Conservation (phyloP, 2,113 vertebrate species). For the Lophotis ruficrista region DNA sequence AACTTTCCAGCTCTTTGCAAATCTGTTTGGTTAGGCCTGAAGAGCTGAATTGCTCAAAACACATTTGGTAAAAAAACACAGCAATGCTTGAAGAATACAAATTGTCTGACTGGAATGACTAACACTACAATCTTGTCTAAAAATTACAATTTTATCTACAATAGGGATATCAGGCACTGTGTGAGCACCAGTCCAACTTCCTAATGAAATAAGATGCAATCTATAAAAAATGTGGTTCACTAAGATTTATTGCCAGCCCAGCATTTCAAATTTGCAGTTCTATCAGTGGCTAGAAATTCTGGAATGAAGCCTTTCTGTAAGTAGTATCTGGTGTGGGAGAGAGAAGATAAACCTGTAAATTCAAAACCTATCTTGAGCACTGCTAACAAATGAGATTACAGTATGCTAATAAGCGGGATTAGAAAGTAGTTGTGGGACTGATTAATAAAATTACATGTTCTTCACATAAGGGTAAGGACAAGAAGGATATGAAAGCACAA, state of each 20-base stretch:
- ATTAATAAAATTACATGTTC: background rate
- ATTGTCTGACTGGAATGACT: background rate
- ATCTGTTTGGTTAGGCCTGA: background rate
- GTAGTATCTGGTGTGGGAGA: background rate
- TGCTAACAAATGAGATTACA: background rate
- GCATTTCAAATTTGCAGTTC: background rate
- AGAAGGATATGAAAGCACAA: background rate
- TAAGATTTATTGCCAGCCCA: background rate
- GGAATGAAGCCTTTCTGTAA: background rate
- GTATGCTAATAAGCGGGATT: background rate
- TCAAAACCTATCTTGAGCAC: background rate
- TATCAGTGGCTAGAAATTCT: background rate
- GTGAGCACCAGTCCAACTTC: background rate
- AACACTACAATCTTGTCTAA: background rate
- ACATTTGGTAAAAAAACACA: background rate
- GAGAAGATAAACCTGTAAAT: background rate
- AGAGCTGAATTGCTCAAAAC: background rate
- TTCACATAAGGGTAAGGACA: background rate
- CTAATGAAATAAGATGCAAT: background rate
- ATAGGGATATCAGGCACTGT: background rate
- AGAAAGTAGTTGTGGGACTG: background rate
- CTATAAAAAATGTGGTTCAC: background rate
- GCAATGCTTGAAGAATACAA: background rate
- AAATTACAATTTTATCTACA: background rate
- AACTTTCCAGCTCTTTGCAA: background rate